A percentile compares a stretch with the other conserved stretches of the same genome.
Evolutionary conservation across 37 sponge, comb jelly and placozoan genomes (phyloP).

Genomic region (Ephydatia muelleri): DNA sequence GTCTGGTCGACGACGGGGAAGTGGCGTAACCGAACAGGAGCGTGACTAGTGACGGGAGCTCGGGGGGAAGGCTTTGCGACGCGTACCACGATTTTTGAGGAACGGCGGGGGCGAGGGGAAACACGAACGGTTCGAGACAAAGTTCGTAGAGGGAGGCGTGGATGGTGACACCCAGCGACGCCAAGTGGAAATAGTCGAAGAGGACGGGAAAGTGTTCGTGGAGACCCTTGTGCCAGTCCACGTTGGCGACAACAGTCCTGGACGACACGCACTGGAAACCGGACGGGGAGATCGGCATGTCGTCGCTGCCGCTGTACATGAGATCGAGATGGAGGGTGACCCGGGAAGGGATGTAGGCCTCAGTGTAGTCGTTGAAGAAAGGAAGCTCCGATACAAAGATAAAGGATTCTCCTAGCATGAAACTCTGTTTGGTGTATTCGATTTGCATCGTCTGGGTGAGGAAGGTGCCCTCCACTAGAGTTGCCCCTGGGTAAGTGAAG

Average conservation of each 20-base stretch:
- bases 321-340: conserved; percentile 53
- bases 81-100: conserved; percentile 8
- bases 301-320: conserved; percentile 35
- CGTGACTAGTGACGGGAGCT: not conserved
- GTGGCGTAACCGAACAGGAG: not conserved
- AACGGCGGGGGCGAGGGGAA: not conserved
- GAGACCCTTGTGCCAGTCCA: conserved; percentile 63
- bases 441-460: conserved; percentile 70
- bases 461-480: conserved; percentile 29
- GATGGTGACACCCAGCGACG: conserved; percentile 76
- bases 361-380: conserved; percentile 48
- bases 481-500: conserved; percentile 68
- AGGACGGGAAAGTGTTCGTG: conserved; percentile 70
- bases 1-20: not conserved
- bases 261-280: conserved; percentile 36
- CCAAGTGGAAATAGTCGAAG: conserved; percentile 80
- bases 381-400: conserved; percentile 49
- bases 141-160: conserved; percentile 69
- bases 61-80: not conserved
- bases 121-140: conserved; percentile 17
- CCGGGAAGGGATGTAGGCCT: conserved; percentile 36
- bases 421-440: conserved; percentile 73
- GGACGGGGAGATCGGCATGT: conserved; percentile 41
- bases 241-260: conserved; percentile 30
- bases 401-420: conserved; percentile 60